Percentiles rank a stretch among this genome's conserved stretches.
Conservation (phyloP, 2,888 invertebrate genomes). For the Archaeoteleia sp. region DNA sequence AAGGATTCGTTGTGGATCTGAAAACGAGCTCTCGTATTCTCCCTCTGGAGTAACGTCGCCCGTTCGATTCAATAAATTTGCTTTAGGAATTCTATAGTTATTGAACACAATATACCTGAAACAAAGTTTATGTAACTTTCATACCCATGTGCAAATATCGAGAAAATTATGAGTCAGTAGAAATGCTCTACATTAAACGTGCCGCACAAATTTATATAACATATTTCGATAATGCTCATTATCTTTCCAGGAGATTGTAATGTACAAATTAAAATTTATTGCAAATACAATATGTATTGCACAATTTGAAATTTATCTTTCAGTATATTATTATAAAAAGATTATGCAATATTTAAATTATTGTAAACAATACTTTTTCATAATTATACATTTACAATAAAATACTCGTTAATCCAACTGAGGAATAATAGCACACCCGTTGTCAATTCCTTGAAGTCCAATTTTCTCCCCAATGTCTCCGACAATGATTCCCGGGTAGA, state of each 20-base stretch:
- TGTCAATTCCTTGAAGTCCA: conserved; percentile 93
- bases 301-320: too few relatives aligned
- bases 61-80: conserved; percentile 89
- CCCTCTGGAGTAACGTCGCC: conserved; percentile 93
- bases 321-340: conserved; percentile 9
- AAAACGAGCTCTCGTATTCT: conserved; percentile 91
- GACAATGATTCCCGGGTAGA: conserved; percentile 89
- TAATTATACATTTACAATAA: conserved; percentile 1
- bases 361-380: background rate
- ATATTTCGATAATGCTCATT: too few relatives aligned
- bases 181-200: too few relatives aligned
- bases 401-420: too few relatives aligned
- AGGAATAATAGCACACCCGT: too few relatives aligned
- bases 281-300: too few relatives aligned
- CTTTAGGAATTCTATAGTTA: conserved; percentile 90
- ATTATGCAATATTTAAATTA: background rate
- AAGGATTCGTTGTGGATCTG: conserved; percentile 89
- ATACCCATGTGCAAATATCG: too few relatives aligned
- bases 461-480: conserved; percentile 96
- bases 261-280: too few relatives aligned
- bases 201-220: too few relatives aligned
- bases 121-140: too few relatives aligned
- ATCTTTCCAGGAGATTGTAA: too few relatives aligned
- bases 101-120: conserved; percentile 89
- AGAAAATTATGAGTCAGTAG: too few relatives aligned